A percentile compares a stretch with the other conserved stretches of the same genome.
Evolutionary conservation across 2,113 vertebrate species (phyloP).

Genomic region (Dasyurus viverrinus): DNA sequence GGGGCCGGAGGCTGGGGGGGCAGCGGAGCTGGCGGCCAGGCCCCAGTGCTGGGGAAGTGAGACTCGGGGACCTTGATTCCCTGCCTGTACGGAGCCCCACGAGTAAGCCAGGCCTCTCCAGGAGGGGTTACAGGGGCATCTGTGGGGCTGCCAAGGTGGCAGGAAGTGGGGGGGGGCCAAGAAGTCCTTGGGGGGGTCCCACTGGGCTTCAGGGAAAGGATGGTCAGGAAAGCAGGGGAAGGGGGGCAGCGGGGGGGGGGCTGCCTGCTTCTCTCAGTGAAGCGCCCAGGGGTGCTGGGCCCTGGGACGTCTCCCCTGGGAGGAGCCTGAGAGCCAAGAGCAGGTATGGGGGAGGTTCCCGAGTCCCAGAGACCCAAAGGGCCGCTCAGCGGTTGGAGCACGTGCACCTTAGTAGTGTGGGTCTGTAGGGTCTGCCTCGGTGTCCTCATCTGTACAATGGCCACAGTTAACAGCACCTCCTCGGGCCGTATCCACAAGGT

Average conservation of each 20-base stretch:
- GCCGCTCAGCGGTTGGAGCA: no score
- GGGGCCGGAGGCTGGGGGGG: no score
- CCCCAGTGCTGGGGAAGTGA: neutral
- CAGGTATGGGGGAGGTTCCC: neutral
- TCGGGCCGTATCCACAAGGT: neutral
- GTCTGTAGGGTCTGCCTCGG: neutral
- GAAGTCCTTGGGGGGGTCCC: neutral
- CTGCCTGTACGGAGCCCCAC: neutral
- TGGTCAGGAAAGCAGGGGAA: no score
- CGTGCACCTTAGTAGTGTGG: neutral
- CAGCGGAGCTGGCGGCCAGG: no score
- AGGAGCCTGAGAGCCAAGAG: neutral
- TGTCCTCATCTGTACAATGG: neutral
- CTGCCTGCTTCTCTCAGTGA: no score
- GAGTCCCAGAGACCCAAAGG: neutral
- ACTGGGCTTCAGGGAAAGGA: neutral
- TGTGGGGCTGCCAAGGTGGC: fast-evolving
- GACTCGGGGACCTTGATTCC: neutral
- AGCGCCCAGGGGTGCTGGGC: no score
- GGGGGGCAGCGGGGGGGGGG: no score
- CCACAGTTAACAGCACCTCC: no score
- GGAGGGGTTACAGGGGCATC: neutral
- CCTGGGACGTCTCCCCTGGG: no score
- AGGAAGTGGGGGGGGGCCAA: no score
- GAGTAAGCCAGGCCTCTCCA: neutral